Percentiles rank a stretch among this genome's conserved stretches.
These are phyloP conservation scores for Drosophila infuscata DNA, from an alignment of 2,888 invertebrate species.

Conservation along the genomic window DNA sequence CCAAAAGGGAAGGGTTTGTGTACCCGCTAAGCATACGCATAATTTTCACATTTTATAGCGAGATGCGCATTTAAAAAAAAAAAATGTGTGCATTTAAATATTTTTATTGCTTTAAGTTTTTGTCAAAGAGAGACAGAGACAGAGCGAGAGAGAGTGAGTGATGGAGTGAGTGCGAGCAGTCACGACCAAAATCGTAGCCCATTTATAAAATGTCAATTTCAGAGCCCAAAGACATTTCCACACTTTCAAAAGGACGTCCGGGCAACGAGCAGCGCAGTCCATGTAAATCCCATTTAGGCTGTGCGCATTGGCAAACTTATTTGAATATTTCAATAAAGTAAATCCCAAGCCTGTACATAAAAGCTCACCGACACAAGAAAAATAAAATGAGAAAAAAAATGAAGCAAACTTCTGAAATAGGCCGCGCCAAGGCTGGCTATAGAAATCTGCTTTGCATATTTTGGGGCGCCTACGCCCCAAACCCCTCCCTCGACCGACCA, in stretches of 20 bases:
- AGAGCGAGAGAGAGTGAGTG: background rate
- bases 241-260: slow-evolving; percentile 57
- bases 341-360: slow-evolving; percentile 74
- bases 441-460: slow-evolving; percentile 70
- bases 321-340: slow-evolving; percentile 84
- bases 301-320: slow-evolving; percentile 81
- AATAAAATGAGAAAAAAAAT: background rate
- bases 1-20: slow-evolving; percentile 54
- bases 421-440: slow-evolving; percentile 38
- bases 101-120: slow-evolving; percentile 76
- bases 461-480: slow-evolving; percentile 38
- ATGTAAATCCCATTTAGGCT: slow-evolving; percentile 80
- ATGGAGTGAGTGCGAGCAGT: background rate
- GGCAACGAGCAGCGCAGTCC: slow-evolving; percentile 24
- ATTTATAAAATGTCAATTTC: slow-evolving; percentile 82
- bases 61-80: slow-evolving; percentile 54
- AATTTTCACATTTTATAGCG: slow-evolving; percentile 69
- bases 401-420: slow-evolving; percentile 48
- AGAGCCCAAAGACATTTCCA: slow-evolving; percentile 58
- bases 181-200: slow-evolving; percentile 52
- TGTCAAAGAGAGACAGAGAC: background rate
- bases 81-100: slow-evolving; percentile 60
- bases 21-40: slow-evolving; percentile 65
- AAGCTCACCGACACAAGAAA: slow-evolving; percentile 18
- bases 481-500: background rate